A percentile compares a stretch with the other conserved stretches of the same genome.
Evolutionary conservation across 2,797 vertebrate species (phyloP).

Genomic region (Poeciliopsis gracilis): DNA sequence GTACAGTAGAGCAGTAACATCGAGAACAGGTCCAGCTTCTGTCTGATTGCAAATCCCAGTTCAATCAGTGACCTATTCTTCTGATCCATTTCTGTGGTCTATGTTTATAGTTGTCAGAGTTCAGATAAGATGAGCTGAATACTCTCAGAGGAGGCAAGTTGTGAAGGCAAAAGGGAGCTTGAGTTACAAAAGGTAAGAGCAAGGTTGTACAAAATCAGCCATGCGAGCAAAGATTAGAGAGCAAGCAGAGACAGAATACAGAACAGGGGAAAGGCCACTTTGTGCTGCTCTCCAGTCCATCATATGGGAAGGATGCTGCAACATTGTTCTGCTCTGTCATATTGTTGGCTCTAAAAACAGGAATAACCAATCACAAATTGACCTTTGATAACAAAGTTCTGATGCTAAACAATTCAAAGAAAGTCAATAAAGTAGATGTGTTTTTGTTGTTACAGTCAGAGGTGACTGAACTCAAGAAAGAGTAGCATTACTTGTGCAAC

Average conservation of each 20-base stretch:
- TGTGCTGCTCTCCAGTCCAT: not conserved
- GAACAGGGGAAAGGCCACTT: not conserved
- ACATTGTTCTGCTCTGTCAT: not conserved
- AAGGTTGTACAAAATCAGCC: slow-evolving; percentile 4
- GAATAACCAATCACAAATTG: not conserved
- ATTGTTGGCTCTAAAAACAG: not conserved
- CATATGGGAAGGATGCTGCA: not conserved
- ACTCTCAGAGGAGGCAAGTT: slow-evolving; percentile 4
- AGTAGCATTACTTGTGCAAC: not conserved
- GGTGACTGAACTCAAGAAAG: too few species aligned
- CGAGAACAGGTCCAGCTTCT: slow-evolving; percentile 19
- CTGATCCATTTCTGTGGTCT: slow-evolving; percentile 7
- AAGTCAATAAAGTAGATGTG: not conserved
- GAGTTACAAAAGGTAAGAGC: not conserved
- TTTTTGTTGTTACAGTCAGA: not conserved
- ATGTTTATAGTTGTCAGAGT: slow-evolving; percentile 8
- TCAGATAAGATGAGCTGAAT: slow-evolving; percentile 9
- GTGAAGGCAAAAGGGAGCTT: slow-evolving; percentile 2
- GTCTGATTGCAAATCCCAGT: slow-evolving; percentile 40
- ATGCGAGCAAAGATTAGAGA: slow-evolving; percentile 1
- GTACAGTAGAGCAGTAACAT: slow-evolving; percentile 18
- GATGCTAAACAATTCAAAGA: not conserved
- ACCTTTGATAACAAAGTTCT: not conserved
- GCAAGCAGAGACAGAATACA: not conserved
- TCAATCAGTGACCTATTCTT: slow-evolving; percentile 53